phyloP scores from a whole-genome alignment of 2,113 vertebrate genomes.

The Centropus unirufus region DNA sequence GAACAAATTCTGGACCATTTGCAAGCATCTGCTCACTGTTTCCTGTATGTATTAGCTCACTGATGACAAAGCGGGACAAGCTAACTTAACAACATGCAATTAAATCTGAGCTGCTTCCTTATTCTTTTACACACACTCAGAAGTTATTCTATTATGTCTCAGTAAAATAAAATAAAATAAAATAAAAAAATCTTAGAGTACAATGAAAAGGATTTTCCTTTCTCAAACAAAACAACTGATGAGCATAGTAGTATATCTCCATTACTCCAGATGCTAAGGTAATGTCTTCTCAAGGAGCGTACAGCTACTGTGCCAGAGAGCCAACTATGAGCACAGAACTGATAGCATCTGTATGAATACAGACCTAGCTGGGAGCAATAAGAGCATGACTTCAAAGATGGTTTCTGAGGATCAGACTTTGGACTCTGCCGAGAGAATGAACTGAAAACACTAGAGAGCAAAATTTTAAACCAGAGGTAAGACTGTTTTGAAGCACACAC shows the following conservation, averaged over 20 bases:
- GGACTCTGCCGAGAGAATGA: not conserved
- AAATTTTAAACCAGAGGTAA: not conserved
- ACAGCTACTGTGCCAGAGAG: not conserved
- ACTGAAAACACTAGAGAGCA: not conserved
- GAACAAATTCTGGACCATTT: not conserved
- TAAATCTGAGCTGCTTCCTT: not conserved
- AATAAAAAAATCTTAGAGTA: not conserved
- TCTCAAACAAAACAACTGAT: not conserved
- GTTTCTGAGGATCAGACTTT: not conserved
- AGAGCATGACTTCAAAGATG: not conserved
- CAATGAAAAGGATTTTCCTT: not conserved
- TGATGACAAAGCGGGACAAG: not conserved
- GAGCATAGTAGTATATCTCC: not conserved
- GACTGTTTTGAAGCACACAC: not conserved
- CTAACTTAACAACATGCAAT: not conserved
- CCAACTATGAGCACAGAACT: not conserved
- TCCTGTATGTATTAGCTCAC: not conserved
- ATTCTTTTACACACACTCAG: not conserved
- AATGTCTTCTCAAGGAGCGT: rapidly evolving
- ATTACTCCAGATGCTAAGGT: not conserved
- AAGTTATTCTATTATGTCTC: not conserved
- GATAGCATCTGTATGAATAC: not conserved
- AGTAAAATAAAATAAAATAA: not conserved
- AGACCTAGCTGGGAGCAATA: not conserved
- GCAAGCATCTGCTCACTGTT: not conserved